Conservation (phyloP, 1,140 invertebrate species). For the Leptinotarsa lineolata region DNA sequence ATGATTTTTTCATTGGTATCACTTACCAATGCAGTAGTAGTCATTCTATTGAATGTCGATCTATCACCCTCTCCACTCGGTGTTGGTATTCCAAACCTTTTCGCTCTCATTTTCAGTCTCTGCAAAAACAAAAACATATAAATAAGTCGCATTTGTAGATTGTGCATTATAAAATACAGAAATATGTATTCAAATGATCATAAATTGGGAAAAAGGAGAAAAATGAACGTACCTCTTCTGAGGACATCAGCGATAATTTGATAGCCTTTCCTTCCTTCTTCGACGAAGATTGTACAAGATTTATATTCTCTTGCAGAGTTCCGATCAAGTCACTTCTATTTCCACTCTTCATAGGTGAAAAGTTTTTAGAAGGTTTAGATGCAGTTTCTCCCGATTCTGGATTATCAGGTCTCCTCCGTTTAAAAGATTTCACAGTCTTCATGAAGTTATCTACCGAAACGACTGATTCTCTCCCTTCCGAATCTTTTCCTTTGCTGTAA, state of each 20-base stretch:
- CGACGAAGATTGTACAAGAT: slow-evolving; percentile 42
- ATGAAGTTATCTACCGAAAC: slow-evolving; percentile 50
- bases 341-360: slow-evolving; percentile 67
- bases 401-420: slow-evolving; percentile 36
- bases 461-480: slow-evolving; percentile 47
- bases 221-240: slow-evolving; percentile 63
- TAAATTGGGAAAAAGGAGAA: too few relatives aligned
- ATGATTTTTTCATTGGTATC: too few relatives aligned
- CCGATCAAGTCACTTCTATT: slow-evolving; percentile 22
- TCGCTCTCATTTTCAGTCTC: slow-evolving; percentile 75
- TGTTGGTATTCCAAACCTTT: slow-evolving; percentile 73
- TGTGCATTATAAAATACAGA: too few relatives aligned
- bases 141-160: too few relatives aligned
- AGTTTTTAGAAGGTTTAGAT: slow-evolving; percentile 59
- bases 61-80: slow-evolving; percentile 54
- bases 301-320: slow-evolving; percentile 40
- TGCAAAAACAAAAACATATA: slow-evolving; percentile 41
- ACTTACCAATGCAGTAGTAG: slow-evolving; percentile 27
- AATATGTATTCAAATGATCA: too few relatives aligned
- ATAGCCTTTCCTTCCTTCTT: slow-evolving; percentile 58
- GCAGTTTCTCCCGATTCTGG: slow-evolving; percentile 44
- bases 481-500: slow-evolving; percentile 19
- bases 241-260: slow-evolving; percentile 65
- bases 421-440: slow-evolving; percentile 52
- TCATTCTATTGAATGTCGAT: slow-evolving; percentile 46